Evolutionary conservation across 2,797 vertebrate species (phyloP).

Genomic region (Streptopelia turtur): DNA sequence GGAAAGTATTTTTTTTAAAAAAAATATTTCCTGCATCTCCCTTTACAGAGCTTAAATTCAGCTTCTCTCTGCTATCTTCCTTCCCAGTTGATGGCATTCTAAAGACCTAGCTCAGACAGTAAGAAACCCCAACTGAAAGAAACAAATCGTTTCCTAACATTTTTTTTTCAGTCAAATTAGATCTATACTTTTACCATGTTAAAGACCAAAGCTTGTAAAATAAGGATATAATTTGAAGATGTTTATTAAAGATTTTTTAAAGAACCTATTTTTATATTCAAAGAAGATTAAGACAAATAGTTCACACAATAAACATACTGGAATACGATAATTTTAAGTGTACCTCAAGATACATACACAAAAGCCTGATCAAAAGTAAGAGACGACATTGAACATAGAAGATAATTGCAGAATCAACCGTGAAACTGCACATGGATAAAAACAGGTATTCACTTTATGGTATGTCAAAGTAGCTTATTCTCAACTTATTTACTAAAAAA

Average conservation of each 20-base stretch:
- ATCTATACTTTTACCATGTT: neutral
- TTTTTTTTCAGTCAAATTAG: neutral
- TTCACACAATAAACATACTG: neutral
- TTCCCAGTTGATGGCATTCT: neutral
- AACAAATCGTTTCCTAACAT: neutral
- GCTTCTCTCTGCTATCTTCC: neutral
- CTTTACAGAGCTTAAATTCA: neutral
- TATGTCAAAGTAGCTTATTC: neutral
- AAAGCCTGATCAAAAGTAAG: neutral
- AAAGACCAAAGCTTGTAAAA: neutral
- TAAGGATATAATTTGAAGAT: neutral
- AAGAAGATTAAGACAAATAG: neutral
- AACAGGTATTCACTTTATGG: neutral
- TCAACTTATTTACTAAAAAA: neutral
- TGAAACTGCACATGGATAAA: neutral
- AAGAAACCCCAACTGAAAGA: neutral
- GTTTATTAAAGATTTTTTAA: neutral
- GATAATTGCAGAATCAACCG: neutral
- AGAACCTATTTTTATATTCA: neutral
- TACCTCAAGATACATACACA: neutral
- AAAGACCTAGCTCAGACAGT: neutral
- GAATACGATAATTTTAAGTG: neutral
- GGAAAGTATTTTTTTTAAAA: neutral
- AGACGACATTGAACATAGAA: neutral
- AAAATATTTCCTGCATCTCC: neutral